Evolutionary conservation across 2,797 vertebrate species (phyloP).

Genomic region (Pterois miles): DNA sequence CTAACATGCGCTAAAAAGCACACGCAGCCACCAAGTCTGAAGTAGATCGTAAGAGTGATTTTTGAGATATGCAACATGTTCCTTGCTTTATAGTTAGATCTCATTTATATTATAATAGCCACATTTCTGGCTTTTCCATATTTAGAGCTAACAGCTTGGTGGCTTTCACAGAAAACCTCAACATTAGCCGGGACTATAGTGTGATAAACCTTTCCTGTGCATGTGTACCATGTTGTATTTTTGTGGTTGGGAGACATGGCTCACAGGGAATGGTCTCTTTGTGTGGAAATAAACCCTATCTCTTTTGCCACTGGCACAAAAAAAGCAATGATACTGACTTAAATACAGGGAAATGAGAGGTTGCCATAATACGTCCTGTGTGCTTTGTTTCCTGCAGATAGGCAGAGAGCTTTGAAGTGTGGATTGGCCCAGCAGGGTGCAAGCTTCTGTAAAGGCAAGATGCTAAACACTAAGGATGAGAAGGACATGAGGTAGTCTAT

Average conservation of each 20-base stretch:
- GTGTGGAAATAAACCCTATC: slow-evolving; percentile 81
- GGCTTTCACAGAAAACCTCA: slow-evolving; percentile 3
- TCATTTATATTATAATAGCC: neutral
- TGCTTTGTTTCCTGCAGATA: slow-evolving; percentile 96
- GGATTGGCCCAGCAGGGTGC: slow-evolving; percentile 94
- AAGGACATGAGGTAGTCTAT: slow-evolving; percentile 91
- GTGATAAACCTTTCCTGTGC: slow-evolving; percentile 27
- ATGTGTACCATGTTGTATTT: slow-evolving; percentile 44
- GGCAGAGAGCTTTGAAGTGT: slow-evolving; percentile 95
- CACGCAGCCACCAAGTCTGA: no score
- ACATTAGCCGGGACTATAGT: slow-evolving; percentile 4
- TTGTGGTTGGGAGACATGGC: slow-evolving; percentile 32
- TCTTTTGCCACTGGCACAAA: slow-evolving; percentile 80
- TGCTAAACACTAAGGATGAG: slow-evolving; percentile 91
- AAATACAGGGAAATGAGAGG: slow-evolving; percentile 92
- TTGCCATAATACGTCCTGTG: slow-evolving; percentile 90
- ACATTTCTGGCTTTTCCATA: neutral
- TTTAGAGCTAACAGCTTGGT: neutral
- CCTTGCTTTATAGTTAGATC: neutral
- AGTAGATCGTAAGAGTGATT: no score
- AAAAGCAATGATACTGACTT: slow-evolving; percentile 89
- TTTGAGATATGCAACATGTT: no score
- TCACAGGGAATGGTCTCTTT: slow-evolving; percentile 50
- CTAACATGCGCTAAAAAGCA: no score
- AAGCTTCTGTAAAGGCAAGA: slow-evolving; percentile 90